Conservation (phyloP, 2,113 vertebrate genomes). For the Strix uralensis region DNA sequence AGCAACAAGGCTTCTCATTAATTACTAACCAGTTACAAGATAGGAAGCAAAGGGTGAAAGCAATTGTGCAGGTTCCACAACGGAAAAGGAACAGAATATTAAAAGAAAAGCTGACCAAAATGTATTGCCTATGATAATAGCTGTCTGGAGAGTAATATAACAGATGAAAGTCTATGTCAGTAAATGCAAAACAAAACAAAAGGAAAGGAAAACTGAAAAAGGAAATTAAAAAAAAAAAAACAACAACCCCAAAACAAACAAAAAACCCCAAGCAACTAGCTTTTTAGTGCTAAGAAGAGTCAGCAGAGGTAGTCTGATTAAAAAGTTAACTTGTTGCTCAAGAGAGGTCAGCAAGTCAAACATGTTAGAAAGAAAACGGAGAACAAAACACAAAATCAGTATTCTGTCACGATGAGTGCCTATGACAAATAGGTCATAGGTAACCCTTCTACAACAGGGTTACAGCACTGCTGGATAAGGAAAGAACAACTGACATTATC, state of each 20-base stretch:
- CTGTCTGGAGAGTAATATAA: neutral
- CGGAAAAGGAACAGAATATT: neutral
- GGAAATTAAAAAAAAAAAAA: neutral
- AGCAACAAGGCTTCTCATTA: neutral
- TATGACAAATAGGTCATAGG: neutral
- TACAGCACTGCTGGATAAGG: too few species aligned
- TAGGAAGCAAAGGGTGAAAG: neutral
- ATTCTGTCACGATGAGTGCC: neutral
- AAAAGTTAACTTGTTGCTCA: neutral
- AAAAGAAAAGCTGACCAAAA: neutral
- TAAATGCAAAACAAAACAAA: neutral
- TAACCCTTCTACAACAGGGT: too few species aligned
- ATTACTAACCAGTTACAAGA: neutral
- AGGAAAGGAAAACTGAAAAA: neutral
- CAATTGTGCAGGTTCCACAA: neutral
- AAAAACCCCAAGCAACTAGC: neutral
- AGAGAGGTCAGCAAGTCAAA: neutral
- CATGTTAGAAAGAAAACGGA: neutral
- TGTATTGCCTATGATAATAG: neutral
- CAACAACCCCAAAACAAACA: neutral
- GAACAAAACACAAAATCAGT: neutral
- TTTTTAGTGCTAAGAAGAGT: neutral
- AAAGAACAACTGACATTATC: too few species aligned
- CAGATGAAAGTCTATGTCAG: neutral
- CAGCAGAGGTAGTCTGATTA: neutral